Evolutionary conservation across 2,888 invertebrate genomes (phyloP).

Genomic region (Anthoptus insignis): DNA sequence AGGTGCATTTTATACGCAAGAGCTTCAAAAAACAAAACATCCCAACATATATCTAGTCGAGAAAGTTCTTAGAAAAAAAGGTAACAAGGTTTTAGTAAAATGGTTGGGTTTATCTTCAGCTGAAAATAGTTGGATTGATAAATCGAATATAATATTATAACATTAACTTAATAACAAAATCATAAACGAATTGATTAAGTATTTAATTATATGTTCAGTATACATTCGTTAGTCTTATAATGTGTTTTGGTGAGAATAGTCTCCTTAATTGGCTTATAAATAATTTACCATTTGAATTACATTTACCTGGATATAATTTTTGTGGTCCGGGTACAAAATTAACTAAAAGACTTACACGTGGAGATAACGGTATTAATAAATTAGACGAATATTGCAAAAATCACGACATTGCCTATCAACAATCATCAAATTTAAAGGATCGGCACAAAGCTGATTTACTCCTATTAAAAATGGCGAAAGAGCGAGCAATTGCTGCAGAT

Average conservation of each 20-base stretch:
- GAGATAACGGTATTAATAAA: constrained; percentile 3
- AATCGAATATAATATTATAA: constrained; percentile 25
- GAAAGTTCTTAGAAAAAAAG: constrained; percentile 36
- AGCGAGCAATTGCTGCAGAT: constrained; percentile 25
- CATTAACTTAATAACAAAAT: no score
- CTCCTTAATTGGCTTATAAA: no score
- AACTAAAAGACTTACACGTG: constrained; percentile 5
- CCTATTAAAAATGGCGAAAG: constrained; percentile 57
- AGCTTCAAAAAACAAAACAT: constrained; percentile 41
- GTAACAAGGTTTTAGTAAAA: constrained; percentile 31
- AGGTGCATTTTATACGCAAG: constrained; percentile 42
- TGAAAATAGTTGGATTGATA: constrained; percentile 46
- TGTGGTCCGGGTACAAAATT: constrained; percentile 6
- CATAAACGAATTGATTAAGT: no score
- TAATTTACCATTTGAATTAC: constrained; percentile 46
- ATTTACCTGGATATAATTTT: constrained; percentile 43
- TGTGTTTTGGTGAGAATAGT: constrained; percentile 23
- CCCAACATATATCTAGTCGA: no score
- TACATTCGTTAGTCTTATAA: constrained; percentile 9
- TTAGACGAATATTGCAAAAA: no score
- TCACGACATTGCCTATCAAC: constrained; percentile 14
- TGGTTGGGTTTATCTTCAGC: constrained; percentile 18
- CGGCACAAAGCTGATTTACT: constrained; percentile 60
- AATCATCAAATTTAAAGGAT: constrained; percentile 39
- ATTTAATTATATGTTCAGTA: no score